Percentiles rank a stretch among this genome's conserved stretches.
phyloP scores from a whole-genome alignment of 37 sponge, comb jelly and placozoan species.

The Corticium candelabrum region DNA sequence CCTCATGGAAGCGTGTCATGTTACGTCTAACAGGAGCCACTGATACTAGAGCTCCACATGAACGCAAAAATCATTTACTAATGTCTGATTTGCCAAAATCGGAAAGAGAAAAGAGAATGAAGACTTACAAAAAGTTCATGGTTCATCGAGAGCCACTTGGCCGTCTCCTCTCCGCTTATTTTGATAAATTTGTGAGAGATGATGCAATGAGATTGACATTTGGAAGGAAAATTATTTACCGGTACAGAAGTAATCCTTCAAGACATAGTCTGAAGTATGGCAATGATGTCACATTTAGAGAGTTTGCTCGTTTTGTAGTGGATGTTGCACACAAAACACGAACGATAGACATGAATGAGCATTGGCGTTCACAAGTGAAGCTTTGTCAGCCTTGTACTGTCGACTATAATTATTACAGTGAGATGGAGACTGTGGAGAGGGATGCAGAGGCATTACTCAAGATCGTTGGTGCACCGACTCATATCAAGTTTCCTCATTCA shows the following conservation, averaged over 20 bases:
- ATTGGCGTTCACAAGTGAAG: neutral
- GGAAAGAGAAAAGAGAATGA: neutral
- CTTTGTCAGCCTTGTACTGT: slow-evolving; percentile 1
- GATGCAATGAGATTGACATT: too few species aligned
- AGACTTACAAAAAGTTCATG: slow-evolving; percentile 3
- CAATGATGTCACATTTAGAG: neutral
- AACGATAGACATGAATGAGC: neutral
- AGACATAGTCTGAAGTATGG: neutral
- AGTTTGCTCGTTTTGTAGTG: neutral
- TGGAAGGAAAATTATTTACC: neutral
- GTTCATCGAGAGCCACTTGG: neutral
- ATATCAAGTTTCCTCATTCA: neutral
- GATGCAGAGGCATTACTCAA: neutral
- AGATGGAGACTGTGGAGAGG: neutral
- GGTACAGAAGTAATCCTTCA: neutral
- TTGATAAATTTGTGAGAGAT: neutral
- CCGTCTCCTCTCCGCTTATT: slow-evolving; percentile 2
- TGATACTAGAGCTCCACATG: too few species aligned
- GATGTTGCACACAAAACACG: neutral
- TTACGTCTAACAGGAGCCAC: too few species aligned
- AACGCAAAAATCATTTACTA: too few species aligned
- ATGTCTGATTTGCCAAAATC: too few species aligned
- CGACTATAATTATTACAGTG: neutral
- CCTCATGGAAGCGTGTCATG: too few species aligned
- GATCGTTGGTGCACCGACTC: neutral